phyloP scores from a whole-genome alignment of 2,797 vertebrate genomes.

The Sylvilagus floridanus region DNA sequence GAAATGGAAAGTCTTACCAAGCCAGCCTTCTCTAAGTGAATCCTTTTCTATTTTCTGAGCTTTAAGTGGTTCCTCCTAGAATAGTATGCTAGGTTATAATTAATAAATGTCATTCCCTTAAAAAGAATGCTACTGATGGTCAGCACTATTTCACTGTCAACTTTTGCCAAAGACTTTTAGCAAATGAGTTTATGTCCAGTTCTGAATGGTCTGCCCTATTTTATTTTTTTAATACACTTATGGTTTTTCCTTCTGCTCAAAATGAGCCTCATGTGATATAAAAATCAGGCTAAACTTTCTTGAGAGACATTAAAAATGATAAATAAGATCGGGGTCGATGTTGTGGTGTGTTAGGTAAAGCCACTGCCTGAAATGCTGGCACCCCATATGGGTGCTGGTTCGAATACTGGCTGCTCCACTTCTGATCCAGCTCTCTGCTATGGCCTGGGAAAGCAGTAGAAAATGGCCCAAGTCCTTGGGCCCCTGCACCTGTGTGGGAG shows the following conservation, averaged over 20 bases:
- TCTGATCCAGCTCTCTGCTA: no score
- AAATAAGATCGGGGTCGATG: background rate
- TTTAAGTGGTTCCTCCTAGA: background rate
- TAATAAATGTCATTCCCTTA: background rate
- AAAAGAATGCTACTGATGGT: background rate
- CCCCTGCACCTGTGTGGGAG: no score
- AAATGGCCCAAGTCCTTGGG: no score
- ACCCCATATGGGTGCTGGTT: no score
- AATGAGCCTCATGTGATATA: background rate
- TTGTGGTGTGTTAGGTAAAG: no score
- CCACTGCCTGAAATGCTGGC: no score
- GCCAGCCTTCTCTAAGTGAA: background rate
- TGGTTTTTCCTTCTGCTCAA: background rate
- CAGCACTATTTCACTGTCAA: background rate
- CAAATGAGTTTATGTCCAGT: background rate
- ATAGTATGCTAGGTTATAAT: background rate
- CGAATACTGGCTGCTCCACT: no score
- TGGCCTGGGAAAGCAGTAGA: no score
- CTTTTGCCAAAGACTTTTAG: background rate
- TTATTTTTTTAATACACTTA: background rate
- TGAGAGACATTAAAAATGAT: background rate
- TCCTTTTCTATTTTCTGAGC: background rate
- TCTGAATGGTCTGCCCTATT: background rate
- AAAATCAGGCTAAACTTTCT: conserved; percentile 31
- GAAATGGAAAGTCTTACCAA: background rate